These are phyloP conservation scores for Sphaerophoria rueppellii DNA, from an alignment of 2,888 invertebrate species.

Conservation along the genomic window DNA sequence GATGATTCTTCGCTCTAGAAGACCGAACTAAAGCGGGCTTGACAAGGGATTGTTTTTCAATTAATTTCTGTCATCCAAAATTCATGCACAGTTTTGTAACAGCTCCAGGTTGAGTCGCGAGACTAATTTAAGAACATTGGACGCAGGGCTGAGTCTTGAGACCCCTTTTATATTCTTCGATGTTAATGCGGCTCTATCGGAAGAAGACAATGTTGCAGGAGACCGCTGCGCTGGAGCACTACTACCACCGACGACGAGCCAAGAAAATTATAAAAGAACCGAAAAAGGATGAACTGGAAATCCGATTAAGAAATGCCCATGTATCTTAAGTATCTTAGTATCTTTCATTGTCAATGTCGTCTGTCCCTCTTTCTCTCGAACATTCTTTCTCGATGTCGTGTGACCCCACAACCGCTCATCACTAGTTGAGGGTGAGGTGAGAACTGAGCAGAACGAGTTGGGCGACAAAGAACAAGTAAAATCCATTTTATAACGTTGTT, in stretches of 20 bases:
- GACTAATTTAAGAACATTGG: conserved; percentile 6
- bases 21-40: background rate
- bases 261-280: conserved; percentile 1
- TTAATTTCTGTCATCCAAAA: conserved; percentile 67
- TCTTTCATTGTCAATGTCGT: conserved; percentile 53
- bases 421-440: background rate
- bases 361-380: conserved; percentile 49
- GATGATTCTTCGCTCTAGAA: background rate
- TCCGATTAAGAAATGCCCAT: conserved; percentile 66
- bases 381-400: conserved; percentile 66
- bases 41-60: conserved; percentile 52
- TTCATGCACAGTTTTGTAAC: conserved; percentile 49
- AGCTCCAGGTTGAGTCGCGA: background rate
- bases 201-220: conserved; percentile 36
- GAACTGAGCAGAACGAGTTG: conserved; percentile 27
- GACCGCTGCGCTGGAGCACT: background rate
- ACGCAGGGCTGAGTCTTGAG: background rate
- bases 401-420: conserved; percentile 31
- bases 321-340: conserved; percentile 51
- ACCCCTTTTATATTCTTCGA: background rate
- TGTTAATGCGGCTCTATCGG: conserved; percentile 14
- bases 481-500: conserved; percentile 71
- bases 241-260: background rate
- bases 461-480: conserved; percentile 73
- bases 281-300: conserved; percentile 55